Evolutionary conservation across 2,113 vertebrate species (phyloP).

Genomic region (Podarcis raffonei): DNA sequence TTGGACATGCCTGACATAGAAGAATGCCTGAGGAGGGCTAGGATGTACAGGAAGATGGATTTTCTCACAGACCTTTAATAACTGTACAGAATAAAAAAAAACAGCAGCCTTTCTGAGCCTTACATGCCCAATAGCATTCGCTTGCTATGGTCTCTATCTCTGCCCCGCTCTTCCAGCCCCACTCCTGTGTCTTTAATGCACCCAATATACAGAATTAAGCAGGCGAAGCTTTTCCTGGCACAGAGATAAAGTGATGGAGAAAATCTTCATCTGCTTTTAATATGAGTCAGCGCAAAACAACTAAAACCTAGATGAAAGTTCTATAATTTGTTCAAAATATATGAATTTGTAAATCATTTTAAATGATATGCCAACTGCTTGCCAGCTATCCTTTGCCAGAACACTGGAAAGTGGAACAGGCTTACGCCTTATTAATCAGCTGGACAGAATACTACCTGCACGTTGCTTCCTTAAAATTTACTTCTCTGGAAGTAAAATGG

Average conservation of each 20-base stretch:
- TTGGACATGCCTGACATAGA: no score
- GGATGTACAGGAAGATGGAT: neutral
- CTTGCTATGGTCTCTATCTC: neutral
- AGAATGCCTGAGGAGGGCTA: no score
- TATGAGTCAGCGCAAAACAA: neutral
- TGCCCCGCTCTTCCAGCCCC: no score
- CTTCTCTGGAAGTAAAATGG: neutral
- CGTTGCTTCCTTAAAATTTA: neutral
- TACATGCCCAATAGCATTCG: neutral
- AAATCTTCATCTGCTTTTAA: neutral
- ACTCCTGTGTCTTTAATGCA: neutral
- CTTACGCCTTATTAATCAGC: neutral
- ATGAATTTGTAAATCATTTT: neutral
- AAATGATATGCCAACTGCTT: neutral
- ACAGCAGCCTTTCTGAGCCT: neutral
- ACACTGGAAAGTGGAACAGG: neutral
- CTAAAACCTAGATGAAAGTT: neutral
- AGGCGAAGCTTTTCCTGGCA: neutral
- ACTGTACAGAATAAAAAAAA: neutral
- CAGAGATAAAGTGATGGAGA: neutral
- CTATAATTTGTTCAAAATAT: neutral
- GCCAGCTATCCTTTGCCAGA: neutral
- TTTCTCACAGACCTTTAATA: neutral
- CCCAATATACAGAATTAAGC: neutral
- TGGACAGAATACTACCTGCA: neutral